Base-by-base conservation (phyloP, 2,797 vertebrate genomes). In the Miichthys miiuy region DNA sequence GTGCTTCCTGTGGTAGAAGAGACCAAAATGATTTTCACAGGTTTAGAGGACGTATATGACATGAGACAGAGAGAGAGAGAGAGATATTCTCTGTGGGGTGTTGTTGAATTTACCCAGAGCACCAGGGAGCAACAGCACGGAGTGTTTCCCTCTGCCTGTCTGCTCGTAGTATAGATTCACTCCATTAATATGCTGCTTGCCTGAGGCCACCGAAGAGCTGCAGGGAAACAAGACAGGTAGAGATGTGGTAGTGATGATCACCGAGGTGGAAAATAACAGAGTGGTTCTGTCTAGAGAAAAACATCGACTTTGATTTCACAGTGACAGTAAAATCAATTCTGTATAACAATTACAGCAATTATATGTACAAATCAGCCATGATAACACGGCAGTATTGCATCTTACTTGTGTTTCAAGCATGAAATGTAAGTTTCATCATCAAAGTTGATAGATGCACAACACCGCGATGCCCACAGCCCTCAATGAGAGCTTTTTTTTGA, bases 41-140 rank as follows among this genome's bases (percentile, higher is more conserved):
- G 21, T 2, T 42, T 4, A 34, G n/a, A 34, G 21, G 17, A 27
- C 10, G 1, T 4, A n/a, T 0, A 5, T 16, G 17, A 52, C 20
- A 3, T 17, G 14, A 51, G 25, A 18, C 27, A 51, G 34, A 34
- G 1, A 63, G 17, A 25, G 4, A 25, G 4, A 30, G 30, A 63
- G 17, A 25, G 4, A n/a, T 20, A 5, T 12, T 30, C 17, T 66
- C 7, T 17, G 4, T 18, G 1, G 17, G 2, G n/a, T 27, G 55
- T 27, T 38, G 54, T 18, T 16, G 11, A 54, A 13, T 38, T 81
- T 87, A 98, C 97, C 97, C 84, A 99, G 80, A 92, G 97, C 97
- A 50, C 97, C 97, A 1, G 97, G 97, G 72, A 98, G 90, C 64
- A 98, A 87, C 77, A 99, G 92, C 72, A 97, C 86, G 0, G 90